phyloP scores from a whole-genome alignment of 2,797 vertebrate species.

The Remorina albescens region DNA sequence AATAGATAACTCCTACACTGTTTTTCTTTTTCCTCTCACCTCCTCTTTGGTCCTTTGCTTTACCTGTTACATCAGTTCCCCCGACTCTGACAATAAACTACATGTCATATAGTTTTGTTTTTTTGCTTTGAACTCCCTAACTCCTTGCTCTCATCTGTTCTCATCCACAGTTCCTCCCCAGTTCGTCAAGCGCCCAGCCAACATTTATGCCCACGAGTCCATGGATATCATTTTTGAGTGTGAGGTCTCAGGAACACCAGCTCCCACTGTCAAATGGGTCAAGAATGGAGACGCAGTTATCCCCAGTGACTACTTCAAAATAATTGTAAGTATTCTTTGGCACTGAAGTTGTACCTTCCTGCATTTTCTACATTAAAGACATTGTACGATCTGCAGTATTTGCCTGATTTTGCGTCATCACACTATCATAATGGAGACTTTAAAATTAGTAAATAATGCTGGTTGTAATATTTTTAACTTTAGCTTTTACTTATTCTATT shows the following conservation, averaged over 20 bases:
- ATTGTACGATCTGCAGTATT: not conserved
- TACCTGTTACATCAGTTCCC: not conserved
- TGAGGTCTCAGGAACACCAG: conserved; percentile 91
- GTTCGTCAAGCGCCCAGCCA: conserved; percentile 89
- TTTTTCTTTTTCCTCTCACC: not conserved
- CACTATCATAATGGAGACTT: not conserved
- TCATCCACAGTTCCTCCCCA: conserved; percentile 88
- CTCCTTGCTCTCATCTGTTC: conserved; percentile 19
- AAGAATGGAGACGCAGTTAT: conserved; percentile 98
- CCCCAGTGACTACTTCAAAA: conserved; percentile 98
- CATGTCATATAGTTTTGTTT: not conserved
- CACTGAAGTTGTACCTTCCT: not conserved
- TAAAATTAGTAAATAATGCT: not conserved
- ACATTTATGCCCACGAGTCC: conserved; percentile 95
- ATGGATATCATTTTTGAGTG: conserved; percentile 97
- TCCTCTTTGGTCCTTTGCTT: not conserved
- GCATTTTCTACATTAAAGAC: not conserved
- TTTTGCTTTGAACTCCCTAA: not conserved
- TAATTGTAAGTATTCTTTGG: conserved; percentile 87
- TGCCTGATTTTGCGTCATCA: not conserved
- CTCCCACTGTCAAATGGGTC: conserved; percentile 97
- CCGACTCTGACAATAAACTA: not conserved
- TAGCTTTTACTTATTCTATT: not conserved
- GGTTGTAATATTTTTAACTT: not conserved
- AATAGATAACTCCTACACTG: not conserved